Evolutionary conservation across 1,140 invertebrate genomes (phyloP).

Genomic region (Drosophila busckii): DNA sequence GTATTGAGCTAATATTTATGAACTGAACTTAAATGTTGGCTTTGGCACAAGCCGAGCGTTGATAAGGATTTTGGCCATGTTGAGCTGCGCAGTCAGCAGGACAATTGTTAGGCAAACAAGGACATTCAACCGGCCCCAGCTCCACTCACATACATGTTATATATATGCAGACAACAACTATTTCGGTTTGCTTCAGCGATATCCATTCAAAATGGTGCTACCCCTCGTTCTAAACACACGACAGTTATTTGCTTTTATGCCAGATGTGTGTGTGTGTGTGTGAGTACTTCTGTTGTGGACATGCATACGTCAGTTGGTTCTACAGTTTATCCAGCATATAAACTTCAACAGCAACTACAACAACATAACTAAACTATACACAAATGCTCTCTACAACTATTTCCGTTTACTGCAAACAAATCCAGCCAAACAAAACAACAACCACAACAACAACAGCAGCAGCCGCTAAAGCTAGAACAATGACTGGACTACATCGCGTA

Average conservation of each 20-base stretch:
- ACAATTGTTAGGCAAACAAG: conserved; percentile 43
- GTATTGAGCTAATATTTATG: conserved; percentile 11
- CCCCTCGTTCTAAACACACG: conserved; percentile 11
- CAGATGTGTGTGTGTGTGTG: conserved; percentile 30
- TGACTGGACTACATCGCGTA: conserved; percentile 51
- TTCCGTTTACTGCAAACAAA: conserved; percentile 72
- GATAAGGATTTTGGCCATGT: conserved; percentile 25
- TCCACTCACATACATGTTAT: conserved; percentile 20
- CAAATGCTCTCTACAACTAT: conserved; percentile 56
- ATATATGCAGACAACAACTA: conserved; percentile 39
- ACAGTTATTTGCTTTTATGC: conserved; percentile 75
- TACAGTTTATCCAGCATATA: conserved; percentile 71
- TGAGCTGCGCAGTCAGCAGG: conserved; percentile 11
- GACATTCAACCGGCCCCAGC: background rate
- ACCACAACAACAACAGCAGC: conserved; percentile 5
- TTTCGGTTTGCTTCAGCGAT: conserved; percentile 47
- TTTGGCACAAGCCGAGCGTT: background rate
- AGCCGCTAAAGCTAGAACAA: conserved; percentile 33
- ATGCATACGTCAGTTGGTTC: conserved; percentile 66
- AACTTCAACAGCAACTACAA: conserved; percentile 63
- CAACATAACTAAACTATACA: conserved; percentile 13
- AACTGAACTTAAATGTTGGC: conserved; percentile 1
- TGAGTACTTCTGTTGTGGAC: conserved; percentile 31
- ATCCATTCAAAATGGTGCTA: conserved; percentile 35
- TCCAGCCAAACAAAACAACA: conserved; percentile 43